A percentile compares a stretch with the other conserved stretches of the same genome.
phyloP scores from a whole-genome alignment of 2,113 vertebrate species.

The Gasterosteus aculeatus region DNA sequence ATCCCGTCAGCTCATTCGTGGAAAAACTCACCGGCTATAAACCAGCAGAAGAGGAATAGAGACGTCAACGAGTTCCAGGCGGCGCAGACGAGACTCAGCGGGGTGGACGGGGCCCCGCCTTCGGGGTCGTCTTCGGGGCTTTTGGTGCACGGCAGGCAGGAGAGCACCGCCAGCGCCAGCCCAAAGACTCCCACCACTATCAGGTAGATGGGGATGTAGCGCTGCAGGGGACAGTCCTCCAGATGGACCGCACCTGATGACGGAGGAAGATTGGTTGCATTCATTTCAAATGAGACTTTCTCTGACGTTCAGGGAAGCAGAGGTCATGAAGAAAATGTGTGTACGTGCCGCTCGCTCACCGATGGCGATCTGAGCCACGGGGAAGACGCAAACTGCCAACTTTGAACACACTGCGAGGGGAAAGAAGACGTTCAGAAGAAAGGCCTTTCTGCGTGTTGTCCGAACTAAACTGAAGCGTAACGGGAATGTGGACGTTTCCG shows the following conservation, averaged over 20 bases:
- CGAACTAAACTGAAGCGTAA: not conserved
- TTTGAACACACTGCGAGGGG: conserved; percentile 62
- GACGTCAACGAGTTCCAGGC: conserved; percentile 55
- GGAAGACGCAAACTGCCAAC: conserved; percentile 21
- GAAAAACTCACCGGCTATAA: conserved; percentile 74
- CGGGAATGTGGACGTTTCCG: too few relatives aligned
- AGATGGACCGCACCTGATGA: conserved; percentile 68
- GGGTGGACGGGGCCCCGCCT: not conserved
- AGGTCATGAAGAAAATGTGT: not conserved
- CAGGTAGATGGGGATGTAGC: conserved; percentile 78
- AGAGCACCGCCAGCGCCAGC: conserved; percentile 47
- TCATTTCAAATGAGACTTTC: not conserved
- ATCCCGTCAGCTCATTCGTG: too few relatives aligned
- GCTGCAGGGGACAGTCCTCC: conserved; percentile 71
- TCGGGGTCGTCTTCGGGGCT: not conserved
- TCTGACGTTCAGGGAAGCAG: not conserved
- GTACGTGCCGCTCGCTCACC: conserved; percentile 59
- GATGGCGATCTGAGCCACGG: conserved; percentile 71
- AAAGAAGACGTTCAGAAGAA: not conserved
- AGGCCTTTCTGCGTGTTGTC: not conserved
- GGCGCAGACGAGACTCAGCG: not conserved
- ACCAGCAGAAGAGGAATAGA: conserved; percentile 74
- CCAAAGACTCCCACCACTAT: conserved; percentile 71
- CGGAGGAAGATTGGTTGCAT: not conserved
- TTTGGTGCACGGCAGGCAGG: conserved; percentile 60